Conservation (phyloP, 2,888 invertebrate genomes). For the Agrochola macilenta region DNA sequence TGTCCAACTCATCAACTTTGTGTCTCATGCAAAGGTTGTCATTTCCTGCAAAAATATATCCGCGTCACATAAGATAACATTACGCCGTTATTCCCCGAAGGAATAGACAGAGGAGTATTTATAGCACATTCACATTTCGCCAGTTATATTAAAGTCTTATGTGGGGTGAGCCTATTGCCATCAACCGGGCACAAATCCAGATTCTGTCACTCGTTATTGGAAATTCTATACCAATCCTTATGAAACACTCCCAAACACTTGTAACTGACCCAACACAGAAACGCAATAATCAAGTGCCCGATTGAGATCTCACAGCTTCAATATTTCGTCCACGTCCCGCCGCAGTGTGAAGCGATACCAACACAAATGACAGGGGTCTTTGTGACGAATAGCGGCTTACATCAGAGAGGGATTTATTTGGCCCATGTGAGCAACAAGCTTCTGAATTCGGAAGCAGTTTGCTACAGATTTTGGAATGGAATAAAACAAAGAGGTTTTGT, state of each 20-base stretch:
- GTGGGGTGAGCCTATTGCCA: too few species aligned
- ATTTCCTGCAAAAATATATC: too few species aligned
- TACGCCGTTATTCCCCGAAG: too few species aligned
- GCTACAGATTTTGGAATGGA: conserved; percentile 38
- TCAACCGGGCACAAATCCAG: background rate
- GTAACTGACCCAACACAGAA: conserved; percentile 25
- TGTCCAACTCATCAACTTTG: background rate
- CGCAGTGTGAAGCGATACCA: conserved; percentile 38
- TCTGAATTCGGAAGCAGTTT: conserved; percentile 37
- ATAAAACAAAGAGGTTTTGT: conserved; percentile 21
- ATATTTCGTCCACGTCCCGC: conserved; percentile 52
- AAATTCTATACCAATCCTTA: background rate
- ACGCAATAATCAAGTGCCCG: conserved; percentile 42
- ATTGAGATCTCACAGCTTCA: conserved; percentile 43
- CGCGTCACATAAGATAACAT: background rate
- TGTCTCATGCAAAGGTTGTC: background rate
- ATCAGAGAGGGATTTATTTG: conserved; percentile 53
- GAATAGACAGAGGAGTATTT: too few species aligned
- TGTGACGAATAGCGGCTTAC: conserved; percentile 55
- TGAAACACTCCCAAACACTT: background rate
- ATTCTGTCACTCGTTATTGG: background rate
- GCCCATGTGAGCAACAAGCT: conserved; percentile 46
- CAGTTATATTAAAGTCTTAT: background rate
- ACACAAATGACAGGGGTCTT: conserved; percentile 58
- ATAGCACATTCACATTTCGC: too few species aligned